Evolutionary conservation across 2,888 invertebrate species (phyloP).

Genomic region (Alsophila aescularia): DNA sequence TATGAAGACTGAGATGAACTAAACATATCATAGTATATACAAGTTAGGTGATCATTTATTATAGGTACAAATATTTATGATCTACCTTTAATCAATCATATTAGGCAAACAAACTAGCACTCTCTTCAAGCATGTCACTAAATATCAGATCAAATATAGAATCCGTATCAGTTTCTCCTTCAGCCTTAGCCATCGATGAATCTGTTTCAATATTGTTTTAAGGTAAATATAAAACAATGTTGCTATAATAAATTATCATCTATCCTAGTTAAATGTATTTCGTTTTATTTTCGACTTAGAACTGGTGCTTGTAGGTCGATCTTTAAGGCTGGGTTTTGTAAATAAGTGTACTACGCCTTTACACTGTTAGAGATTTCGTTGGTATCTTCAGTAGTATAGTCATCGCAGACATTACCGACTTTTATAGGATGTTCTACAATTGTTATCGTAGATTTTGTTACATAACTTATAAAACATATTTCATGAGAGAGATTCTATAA

Average conservation of each 20-base stretch:
- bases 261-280: conserved; percentile 65
- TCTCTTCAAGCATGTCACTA: no score
- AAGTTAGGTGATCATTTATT: conserved; percentile 21
- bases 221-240: background rate
- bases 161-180: no score
- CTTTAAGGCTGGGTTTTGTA: conserved; percentile 83
- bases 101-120: no score
- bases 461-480: background rate
- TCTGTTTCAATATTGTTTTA: background rate
- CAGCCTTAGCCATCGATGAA: no score
- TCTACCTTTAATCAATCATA: background rate
- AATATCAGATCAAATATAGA: no score
- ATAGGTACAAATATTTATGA: conserved; percentile 9
- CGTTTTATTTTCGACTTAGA: conserved; percentile 81
- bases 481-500: background rate
- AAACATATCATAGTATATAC: conserved; percentile 72
- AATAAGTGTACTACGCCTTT: conserved; percentile 79
- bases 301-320: conserved; percentile 85
- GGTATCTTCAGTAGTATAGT: conserved; percentile 47
- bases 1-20: conserved; percentile 82
- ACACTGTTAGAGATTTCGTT: conserved; percentile 68
- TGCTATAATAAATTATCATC: conserved; percentile 24
- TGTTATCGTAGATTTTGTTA: conserved; percentile 17
- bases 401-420: conserved; percentile 36
- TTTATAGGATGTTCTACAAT: conserved; percentile 28